Evolutionary conservation across 1,140 invertebrate species (phyloP).

Genomic region (Trinorchestia longiramus): DNA sequence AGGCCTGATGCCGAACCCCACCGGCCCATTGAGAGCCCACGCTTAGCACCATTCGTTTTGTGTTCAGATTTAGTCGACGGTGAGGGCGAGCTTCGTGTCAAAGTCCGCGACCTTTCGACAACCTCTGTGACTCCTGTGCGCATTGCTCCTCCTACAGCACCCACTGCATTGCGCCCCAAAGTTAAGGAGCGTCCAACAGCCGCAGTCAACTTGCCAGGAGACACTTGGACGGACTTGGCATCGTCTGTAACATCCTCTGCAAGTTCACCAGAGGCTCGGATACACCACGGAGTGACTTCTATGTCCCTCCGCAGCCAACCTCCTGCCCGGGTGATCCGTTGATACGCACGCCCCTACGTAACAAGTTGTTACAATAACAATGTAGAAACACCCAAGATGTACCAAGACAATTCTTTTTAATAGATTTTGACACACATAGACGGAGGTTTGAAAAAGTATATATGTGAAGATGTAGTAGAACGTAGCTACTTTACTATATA

Average conservation of each 20-base stretch:
- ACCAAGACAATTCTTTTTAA: background rate
- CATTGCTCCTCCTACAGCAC: background rate
- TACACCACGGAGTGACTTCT: conserved; percentile 62
- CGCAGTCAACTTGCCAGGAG: background rate
- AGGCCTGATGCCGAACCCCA: conserved; percentile 51
- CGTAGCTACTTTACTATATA: no score
- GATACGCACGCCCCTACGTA: conserved; percentile 63
- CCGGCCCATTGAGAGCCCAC: conserved; percentile 61
- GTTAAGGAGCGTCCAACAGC: conserved; percentile 32
- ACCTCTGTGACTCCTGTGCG: conserved; percentile 44
- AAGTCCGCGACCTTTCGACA: conserved; percentile 39
- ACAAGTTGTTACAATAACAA: background rate
- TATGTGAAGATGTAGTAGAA: no score
- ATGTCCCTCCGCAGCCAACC: conserved; percentile 64
- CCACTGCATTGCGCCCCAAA: conserved; percentile 21
- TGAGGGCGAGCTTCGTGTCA: conserved; percentile 47
- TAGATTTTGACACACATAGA: background rate
- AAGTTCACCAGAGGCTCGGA: conserved; percentile 25
- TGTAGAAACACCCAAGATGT: background rate
- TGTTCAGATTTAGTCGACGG: conserved; percentile 62
- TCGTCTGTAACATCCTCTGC: conserved; percentile 15
- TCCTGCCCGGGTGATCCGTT: conserved; percentile 60
- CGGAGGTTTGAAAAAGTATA: no score
- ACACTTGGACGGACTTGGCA: background rate
- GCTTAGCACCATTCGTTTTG: conserved; percentile 59